These are phyloP conservation scores for Tethya wilhelma DNA, from an alignment of 37 sponge, comb jelly and placozoan species.

Conservation along the genomic window DNA sequence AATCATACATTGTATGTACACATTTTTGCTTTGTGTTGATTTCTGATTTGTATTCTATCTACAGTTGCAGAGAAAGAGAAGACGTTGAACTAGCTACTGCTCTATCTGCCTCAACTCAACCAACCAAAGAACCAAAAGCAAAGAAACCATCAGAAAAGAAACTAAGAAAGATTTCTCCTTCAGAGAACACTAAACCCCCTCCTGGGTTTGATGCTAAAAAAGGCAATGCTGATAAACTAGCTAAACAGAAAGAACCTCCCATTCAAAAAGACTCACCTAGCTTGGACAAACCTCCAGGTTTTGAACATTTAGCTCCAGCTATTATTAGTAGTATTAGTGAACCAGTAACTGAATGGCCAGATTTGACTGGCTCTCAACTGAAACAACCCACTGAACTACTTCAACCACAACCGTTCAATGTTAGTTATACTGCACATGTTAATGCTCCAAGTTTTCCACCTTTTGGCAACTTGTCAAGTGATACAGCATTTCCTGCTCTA, in stretches of 20 bases:
- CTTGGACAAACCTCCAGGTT: too few relatives aligned
- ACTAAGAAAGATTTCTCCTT: background rate
- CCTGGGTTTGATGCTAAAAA: slow-evolving; percentile 13
- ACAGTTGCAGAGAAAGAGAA: slow-evolving; percentile 4
- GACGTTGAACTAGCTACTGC: background rate
- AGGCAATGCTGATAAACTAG: background rate
- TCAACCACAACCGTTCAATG: too few relatives aligned
- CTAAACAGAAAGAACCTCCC: too few relatives aligned
- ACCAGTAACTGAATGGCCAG: slow-evolving; percentile 9
- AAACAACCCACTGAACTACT: too few relatives aligned
- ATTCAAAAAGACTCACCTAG: too few relatives aligned
- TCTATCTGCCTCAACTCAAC: slow-evolving; percentile 5
- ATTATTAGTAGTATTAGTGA: too few relatives aligned
- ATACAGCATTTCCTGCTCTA: too few relatives aligned
- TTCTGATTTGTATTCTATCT: background rate
- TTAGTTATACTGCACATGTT: too few relatives aligned
- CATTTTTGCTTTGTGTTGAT: background rate
- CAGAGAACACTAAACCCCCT: background rate
- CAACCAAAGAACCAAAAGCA: background rate
- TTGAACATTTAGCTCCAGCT: too few relatives aligned
- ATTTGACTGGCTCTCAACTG: background rate
- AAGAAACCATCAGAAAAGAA: background rate
- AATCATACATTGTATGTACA: background rate
- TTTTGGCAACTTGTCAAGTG: too few relatives aligned
- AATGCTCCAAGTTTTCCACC: too few relatives aligned